A percentile compares a stretch with the other conserved stretches of the same genome.
phyloP scores from a whole-genome alignment of 2,797 vertebrate species.

The Sparidentex hasta region DNA sequence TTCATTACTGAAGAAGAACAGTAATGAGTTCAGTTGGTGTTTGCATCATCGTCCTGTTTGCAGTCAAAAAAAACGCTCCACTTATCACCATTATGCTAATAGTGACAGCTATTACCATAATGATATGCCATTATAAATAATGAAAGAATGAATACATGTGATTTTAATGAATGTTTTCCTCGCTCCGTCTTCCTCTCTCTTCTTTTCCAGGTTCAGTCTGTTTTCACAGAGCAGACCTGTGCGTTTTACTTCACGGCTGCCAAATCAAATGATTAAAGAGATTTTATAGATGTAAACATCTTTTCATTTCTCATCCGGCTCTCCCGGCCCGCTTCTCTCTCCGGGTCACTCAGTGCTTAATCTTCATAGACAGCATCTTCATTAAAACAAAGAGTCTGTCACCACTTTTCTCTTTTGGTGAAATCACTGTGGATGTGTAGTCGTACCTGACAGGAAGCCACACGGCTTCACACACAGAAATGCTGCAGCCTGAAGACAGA shows the following conservation, averaged over 20 bases:
- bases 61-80: constrained; percentile 48
- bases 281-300: constrained; percentile 46
- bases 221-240: constrained; percentile 25
- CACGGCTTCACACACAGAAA: background rate
- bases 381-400: constrained; percentile 53
- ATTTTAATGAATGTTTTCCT: constrained; percentile 67
- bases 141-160: constrained; percentile 65
- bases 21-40: constrained; percentile 50
- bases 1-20: constrained; percentile 46
- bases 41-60: constrained; percentile 51
- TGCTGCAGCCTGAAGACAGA: background rate
- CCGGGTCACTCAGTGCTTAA: constrained; percentile 41
- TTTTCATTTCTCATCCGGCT: constrained; percentile 53
- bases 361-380: constrained; percentile 52
- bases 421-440: constrained; percentile 15
- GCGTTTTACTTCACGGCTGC: constrained; percentile 31
- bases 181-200: constrained; percentile 10
- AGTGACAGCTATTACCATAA: constrained; percentile 63
- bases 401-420: constrained; percentile 12
- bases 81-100: constrained; percentile 75
- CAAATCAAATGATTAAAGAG: constrained; percentile 61
- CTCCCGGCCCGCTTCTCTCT: constrained; percentile 11
- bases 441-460: constrained; percentile 27
- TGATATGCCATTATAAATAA: constrained; percentile 70
- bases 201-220: constrained; percentile 36